Evolutionary conservation across 2,113 vertebrate species (phyloP).

Genomic region (Circaetus gallicus): DNA sequence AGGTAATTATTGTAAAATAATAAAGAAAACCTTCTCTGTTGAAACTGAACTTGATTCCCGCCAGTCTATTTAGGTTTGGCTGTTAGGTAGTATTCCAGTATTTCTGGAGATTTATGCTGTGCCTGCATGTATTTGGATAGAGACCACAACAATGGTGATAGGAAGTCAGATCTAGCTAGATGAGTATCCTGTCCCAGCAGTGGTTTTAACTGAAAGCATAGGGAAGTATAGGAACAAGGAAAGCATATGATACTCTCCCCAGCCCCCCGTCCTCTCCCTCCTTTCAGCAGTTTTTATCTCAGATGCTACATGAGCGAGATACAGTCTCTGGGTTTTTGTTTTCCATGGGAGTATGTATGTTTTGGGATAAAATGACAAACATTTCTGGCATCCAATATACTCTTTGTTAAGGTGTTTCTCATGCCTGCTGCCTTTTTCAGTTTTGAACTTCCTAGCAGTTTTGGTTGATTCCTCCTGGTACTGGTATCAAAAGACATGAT

Average conservation of each 20-base stretch:
- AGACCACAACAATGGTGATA: background rate
- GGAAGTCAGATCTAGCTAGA: background rate
- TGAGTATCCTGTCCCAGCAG: background rate
- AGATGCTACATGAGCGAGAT: background rate
- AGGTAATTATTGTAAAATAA: conserved; percentile 73
- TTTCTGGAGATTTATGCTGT: background rate
- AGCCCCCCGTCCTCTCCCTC: background rate
- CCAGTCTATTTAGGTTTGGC: background rate
- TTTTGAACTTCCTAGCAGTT: background rate
- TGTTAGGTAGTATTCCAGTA: background rate
- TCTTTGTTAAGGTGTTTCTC: background rate
- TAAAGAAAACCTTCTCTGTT: background rate
- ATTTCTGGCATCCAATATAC: accelerated
- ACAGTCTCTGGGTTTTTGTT: background rate
- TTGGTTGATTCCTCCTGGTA: background rate
- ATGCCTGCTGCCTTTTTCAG: background rate
- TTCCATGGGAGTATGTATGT: background rate
- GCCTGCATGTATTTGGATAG: background rate
- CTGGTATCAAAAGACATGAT: background rate
- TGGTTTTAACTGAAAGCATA: background rate
- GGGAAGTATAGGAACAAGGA: background rate
- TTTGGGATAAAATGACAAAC: background rate
- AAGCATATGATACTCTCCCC: background rate
- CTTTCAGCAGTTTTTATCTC: background rate
- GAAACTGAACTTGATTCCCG: background rate